Conservation (phyloP, 2,113 vertebrate species). For the Semicossyphus pulcher region DNA sequence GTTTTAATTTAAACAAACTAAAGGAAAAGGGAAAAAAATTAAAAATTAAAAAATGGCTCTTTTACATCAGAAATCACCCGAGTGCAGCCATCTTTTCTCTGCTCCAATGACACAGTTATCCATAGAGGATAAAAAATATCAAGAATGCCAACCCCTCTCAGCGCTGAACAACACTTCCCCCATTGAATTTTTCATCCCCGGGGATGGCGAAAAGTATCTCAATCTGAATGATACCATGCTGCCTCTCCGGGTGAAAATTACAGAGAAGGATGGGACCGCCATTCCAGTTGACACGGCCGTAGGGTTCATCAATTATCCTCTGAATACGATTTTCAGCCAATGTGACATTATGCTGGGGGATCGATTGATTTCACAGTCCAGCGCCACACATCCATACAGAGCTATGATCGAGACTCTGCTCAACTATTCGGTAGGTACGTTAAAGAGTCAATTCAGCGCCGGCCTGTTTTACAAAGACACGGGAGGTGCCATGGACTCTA, state of each 20-base stretch:
- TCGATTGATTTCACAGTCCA: conserved; percentile 2
- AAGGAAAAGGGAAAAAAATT: too few species aligned
- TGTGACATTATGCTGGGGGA: background rate
- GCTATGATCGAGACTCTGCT: background rate
- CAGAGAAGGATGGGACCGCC: fast-evolving
- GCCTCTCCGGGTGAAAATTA: background rate
- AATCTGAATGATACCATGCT: background rate
- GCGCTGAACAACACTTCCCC: background rate
- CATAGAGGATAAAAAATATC: background rate
- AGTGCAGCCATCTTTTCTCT: background rate
- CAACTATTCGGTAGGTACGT: background rate
- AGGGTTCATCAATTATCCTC: background rate
- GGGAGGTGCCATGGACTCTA: background rate
- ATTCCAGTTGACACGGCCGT: fast-evolving
- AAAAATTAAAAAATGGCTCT: too few species aligned
- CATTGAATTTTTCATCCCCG: background rate
- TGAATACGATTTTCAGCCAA: background rate
- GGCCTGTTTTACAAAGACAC: background rate
- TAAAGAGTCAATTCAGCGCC: background rate
- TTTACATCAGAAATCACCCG: too few species aligned
- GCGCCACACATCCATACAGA: background rate
- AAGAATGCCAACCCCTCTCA: too few species aligned
- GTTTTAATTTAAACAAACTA: too few species aligned
- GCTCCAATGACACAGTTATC: background rate
- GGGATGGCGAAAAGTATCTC: background rate